These are phyloP conservation scores for Anodontia alba DNA, from an alignment of 2,888 invertebrate genomes.

Conservation along the genomic window DNA sequence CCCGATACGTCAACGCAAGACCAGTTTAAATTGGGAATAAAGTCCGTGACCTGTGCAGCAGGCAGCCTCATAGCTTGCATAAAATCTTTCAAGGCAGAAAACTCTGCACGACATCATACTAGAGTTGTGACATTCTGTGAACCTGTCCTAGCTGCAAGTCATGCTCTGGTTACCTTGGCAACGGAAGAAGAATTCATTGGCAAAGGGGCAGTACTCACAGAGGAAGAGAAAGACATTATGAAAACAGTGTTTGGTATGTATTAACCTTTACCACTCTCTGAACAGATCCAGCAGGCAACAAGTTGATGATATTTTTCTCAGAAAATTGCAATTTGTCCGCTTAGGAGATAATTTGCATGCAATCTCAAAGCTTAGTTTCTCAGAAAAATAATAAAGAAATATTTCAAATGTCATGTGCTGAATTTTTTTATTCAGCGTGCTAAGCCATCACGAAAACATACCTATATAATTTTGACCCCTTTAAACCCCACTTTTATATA, in stretches of 20 bases:
- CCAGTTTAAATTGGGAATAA: constrained; percentile 82
- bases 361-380: too few species aligned
- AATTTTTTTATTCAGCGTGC: too few species aligned
- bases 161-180: constrained; percentile 80
- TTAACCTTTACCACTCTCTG: not conserved
- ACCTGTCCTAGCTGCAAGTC: constrained; percentile 79
- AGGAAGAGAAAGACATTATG: constrained; percentile 76
- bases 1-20: constrained; percentile 72
- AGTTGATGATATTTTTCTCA: too few species aligned
- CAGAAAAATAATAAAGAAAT: too few species aligned
- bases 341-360: too few species aligned
- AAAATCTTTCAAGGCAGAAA: constrained; percentile 77
- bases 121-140: constrained; percentile 82
- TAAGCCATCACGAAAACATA: too few species aligned
- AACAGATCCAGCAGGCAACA: too few species aligned
- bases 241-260: constrained; percentile 79
- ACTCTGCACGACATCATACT: constrained; percentile 70
- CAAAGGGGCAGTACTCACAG: constrained; percentile 74
- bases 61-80: constrained; percentile 81
- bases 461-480: too few species aligned
- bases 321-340: too few species aligned
- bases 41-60: constrained; percentile 80
- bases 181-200: constrained; percentile 82
- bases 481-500: too few species aligned
- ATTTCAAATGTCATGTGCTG: too few species aligned